These are phyloP conservation scores for Neolamprologus cancellatus DNA, from an alignment of 2,113 vertebrate genomes.

Conservation along the genomic window DNA sequence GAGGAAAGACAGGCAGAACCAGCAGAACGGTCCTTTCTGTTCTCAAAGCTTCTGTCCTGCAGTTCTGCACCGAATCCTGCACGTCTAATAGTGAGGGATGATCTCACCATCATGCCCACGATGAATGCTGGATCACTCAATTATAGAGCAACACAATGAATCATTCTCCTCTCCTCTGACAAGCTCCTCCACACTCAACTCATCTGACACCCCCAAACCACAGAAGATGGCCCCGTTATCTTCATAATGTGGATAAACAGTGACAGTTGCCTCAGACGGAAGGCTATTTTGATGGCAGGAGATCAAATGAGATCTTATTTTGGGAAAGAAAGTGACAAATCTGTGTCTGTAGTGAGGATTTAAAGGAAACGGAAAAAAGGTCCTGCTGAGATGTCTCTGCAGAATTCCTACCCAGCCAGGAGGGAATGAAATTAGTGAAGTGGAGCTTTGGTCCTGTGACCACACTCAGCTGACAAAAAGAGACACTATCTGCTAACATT, in stretches of 20 bases:
- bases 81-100: constrained; percentile 32
- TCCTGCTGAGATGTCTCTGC: neutral
- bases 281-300: constrained; percentile 12
- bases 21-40: neutral
- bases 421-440: constrained; percentile 34
- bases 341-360: neutral
- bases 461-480: constrained; percentile 28
- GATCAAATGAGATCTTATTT: constrained; percentile 45
- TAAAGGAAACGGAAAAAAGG: neutral
- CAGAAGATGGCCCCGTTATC: constrained; percentile 40
- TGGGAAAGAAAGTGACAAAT: constrained; percentile 31
- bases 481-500: constrained; percentile 4
- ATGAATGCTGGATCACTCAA: constrained; percentile 54
- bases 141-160: constrained; percentile 55
- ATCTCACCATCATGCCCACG: constrained; percentile 45
- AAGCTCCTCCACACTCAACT: constrained; percentile 42
- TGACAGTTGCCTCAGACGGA: constrained; percentile 29
- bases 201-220: constrained; percentile 40
- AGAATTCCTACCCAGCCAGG: neutral
- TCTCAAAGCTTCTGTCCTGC: neutral
- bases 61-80: neutral
- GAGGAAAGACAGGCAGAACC: neutral
- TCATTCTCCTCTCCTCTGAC: constrained; percentile 47
- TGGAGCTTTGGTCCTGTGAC: constrained; percentile 23
- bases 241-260: constrained; percentile 44